phyloP scores from a whole-genome alignment of 2,888 invertebrate genomes.

The Troides aeacus region DNA sequence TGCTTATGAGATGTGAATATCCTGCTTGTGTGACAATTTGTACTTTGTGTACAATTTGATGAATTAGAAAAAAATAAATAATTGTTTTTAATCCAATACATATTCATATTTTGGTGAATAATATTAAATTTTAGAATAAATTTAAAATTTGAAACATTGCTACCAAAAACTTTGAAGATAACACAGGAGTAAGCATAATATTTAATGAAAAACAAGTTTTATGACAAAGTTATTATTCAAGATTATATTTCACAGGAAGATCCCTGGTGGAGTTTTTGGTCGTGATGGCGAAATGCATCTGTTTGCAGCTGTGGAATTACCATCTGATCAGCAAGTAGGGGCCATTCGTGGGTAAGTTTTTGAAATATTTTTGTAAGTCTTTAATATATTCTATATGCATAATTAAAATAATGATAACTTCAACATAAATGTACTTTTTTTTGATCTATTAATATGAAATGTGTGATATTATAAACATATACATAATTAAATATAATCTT shows the following conservation, averaged over 20 bases:
- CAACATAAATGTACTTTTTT: not conserved
- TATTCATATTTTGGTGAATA: not conserved
- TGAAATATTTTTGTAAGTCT: not conserved
- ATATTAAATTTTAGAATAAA: not conserved
- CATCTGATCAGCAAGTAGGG: constrained; percentile 92
- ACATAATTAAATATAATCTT: too few species aligned
- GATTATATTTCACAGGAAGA: constrained; percentile 81
- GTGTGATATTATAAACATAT: too few species aligned
- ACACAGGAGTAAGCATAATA: not conserved
- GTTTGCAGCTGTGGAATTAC: constrained; percentile 92
- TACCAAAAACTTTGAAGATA: not conserved
- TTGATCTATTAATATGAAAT: too few species aligned
- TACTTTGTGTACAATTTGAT: not conserved
- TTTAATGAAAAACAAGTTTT: not conserved
- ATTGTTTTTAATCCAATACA: not conserved
- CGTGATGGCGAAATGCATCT: constrained; percentile 93
- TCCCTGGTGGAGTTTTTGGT: constrained; percentile 98
- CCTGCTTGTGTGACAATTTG: not conserved
- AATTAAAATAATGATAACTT: not conserved
- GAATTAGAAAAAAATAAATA: not conserved
- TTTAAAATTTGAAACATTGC: not conserved
- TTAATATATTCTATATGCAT: not conserved
- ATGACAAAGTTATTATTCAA: not conserved
- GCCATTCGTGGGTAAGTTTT: constrained; percentile 91
- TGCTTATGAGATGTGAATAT: not conserved